Conservation (phyloP, 2,113 vertebrate genomes). For the Hippocampus zosterae region DNA sequence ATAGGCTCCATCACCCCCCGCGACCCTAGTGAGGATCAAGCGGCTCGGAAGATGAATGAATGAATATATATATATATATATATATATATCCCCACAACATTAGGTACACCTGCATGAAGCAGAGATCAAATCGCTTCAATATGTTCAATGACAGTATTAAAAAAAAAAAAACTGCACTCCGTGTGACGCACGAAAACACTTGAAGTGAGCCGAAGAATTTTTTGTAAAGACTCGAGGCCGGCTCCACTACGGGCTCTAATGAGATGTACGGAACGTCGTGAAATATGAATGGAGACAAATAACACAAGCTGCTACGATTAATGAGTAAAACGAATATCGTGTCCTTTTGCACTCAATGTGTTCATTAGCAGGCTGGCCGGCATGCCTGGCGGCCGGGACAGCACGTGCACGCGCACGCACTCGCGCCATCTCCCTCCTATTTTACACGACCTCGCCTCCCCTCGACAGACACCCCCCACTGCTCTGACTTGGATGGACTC, state of each 20-base stretch:
- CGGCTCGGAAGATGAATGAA: no score
- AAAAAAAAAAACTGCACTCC: background rate
- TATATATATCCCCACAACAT: background rate
- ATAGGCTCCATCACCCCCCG: no score
- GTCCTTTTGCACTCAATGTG: conserved; percentile 53
- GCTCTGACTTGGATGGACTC: conserved; percentile 37
- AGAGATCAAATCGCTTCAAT: no score
- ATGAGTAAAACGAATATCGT: conserved; percentile 30
- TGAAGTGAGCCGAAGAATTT: background rate
- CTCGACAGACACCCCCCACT: conserved; percentile 19
- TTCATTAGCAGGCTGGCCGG: conserved; percentile 54
- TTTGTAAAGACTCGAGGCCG: background rate
- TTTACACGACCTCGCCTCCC: conserved; percentile 3
- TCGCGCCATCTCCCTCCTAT: conserved; percentile 9
- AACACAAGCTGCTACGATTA: conserved; percentile 14
- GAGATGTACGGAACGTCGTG: background rate
- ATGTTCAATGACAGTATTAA: no score
- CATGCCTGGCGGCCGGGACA: conserved; percentile 32
- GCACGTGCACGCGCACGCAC: conserved; percentile 4
- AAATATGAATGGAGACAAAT: conserved; percentile 13
- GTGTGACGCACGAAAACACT: background rate
- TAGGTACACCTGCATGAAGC: background rate
- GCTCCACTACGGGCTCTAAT: background rate
- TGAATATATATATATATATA: no score
- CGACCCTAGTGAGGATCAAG: no score